phyloP scores from a whole-genome alignment of 2,888 invertebrate species.

The Germaria angustata region DNA sequence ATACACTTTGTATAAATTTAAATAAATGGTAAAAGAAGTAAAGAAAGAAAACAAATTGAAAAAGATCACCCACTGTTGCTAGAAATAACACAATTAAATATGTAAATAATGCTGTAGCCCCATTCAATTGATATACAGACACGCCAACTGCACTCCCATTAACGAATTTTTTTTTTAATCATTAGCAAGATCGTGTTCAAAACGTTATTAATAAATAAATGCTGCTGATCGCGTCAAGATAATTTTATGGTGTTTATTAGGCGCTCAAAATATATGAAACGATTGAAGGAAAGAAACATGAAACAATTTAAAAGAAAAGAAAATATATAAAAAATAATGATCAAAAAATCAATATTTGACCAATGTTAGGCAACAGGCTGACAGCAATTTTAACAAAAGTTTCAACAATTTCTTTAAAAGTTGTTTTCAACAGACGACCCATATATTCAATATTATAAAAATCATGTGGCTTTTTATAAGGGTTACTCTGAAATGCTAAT shows the following conservation, averaged over 20 bases:
- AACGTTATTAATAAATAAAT: not conserved
- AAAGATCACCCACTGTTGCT: too few species aligned
- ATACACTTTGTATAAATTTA: slow-evolving; percentile 68
- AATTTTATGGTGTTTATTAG: slow-evolving; percentile 60
- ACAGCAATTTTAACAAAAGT: slow-evolving; percentile 23
- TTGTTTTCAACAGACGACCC: not conserved
- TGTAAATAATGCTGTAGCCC: slow-evolving; percentile 5
- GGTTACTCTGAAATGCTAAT: slow-evolving; percentile 3
- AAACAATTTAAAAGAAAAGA: too few species aligned
- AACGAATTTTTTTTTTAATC: not conserved
- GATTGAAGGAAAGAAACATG: not conserved
- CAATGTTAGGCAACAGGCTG: slow-evolving; percentile 33
- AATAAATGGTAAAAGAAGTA: too few species aligned
- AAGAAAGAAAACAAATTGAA: too few species aligned
- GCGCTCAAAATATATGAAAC: slow-evolving; percentile 28
- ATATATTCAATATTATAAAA: not conserved
- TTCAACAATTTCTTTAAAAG: not conserved
- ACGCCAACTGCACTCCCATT: slow-evolving; percentile 27
- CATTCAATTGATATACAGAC: not conserved
- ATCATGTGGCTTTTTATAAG: not conserved
- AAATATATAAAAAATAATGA: too few species aligned
- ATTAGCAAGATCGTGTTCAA: not conserved
- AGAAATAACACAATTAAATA: not conserved
- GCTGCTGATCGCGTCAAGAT: slow-evolving; percentile 58
- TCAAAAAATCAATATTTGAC: slow-evolving; percentile 52